Evolutionary conservation across 2,113 vertebrate genomes (phyloP), one percentile per base, ranked within the genome.

Genomic region (Rallus limicola): DNA sequence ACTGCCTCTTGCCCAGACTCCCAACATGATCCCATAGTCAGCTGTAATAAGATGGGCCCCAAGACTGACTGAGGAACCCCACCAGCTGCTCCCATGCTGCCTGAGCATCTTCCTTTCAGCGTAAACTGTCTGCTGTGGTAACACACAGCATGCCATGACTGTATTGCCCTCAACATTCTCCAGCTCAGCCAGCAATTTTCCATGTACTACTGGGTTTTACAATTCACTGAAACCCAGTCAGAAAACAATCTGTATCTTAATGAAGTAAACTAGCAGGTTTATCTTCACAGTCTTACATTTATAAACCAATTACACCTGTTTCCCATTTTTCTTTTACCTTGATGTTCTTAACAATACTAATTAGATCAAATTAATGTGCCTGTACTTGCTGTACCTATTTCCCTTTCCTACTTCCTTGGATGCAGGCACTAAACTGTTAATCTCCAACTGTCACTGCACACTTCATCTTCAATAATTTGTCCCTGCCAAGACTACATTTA

Each of bases 91-190:
- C 64, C 40, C 14, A 8, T 2, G 2, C 34, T 68, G 25, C 48
- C 60, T 28, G 20, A 77, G 34, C 10, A 3, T 44, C 36, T 50
- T 60, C 16, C 44, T 67, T 50, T 29, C 46, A 38, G 31, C 46
- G 33, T 19, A 55, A 89, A 23, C 33, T 77, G 5, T 38, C 16
- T 56, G 38, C 16, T 71, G 19, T 81, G 31, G 38, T 18, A 60
- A 55, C 14, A 26, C 0, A 1, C 2, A 0, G 25, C 1, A 2
- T 29, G 34, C 38, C 26, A 6, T 20, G 19, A 16, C 42, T 69
- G 6, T 19, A 21, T 36, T 42, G 34, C n/a, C n/a, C 44, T 59
- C 65, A 31, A 42, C 31, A 33, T 46, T 55, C 36, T 68, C 18
- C 82, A 86, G 48, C 36, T 69, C 63, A 75, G 44, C 17, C 79